These are phyloP conservation scores for Colinus virginianus DNA, from an alignment of 2,113 vertebrate species.

Conservation along the genomic window DNA sequence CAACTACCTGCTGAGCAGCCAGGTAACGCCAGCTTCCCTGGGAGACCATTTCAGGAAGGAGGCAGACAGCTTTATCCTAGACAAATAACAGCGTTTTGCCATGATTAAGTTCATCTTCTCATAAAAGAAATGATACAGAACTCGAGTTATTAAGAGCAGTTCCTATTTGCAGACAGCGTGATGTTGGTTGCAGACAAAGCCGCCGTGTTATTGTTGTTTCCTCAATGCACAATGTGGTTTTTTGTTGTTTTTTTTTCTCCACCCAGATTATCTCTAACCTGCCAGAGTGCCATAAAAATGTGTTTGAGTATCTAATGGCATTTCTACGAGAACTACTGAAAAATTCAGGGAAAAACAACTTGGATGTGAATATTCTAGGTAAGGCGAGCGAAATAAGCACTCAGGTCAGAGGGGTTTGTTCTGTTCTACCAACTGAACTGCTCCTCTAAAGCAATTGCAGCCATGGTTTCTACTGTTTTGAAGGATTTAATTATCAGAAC, in stretches of 20 bases:
- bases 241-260: background rate
- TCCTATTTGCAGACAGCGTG: background rate
- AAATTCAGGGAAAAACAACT: constrained; percentile 87
- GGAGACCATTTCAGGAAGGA: background rate
- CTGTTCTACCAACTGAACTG: no score
- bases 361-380: constrained; percentile 92
- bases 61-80: background rate
- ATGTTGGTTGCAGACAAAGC: background rate
- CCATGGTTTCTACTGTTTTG: accelerated
- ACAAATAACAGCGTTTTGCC: background rate
- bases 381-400: constrained; percentile 45
- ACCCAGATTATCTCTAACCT: constrained; percentile 86
- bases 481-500: accelerated
- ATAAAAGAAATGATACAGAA: background rate
- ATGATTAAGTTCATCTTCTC: background rate
- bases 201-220: background rate
- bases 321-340: constrained; percentile 93
- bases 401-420: background rate
- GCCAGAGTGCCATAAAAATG: constrained; percentile 90
- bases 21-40: constrained; percentile 73
- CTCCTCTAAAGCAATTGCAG: accelerated
- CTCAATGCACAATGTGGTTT: background rate
- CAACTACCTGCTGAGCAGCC: constrained; percentile 82
- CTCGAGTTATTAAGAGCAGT: background rate
- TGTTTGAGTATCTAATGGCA: constrained; percentile 90